Evolutionary conservation across 2,888 invertebrate species (phyloP).

Genomic region (Campoplex nolae): DNA sequence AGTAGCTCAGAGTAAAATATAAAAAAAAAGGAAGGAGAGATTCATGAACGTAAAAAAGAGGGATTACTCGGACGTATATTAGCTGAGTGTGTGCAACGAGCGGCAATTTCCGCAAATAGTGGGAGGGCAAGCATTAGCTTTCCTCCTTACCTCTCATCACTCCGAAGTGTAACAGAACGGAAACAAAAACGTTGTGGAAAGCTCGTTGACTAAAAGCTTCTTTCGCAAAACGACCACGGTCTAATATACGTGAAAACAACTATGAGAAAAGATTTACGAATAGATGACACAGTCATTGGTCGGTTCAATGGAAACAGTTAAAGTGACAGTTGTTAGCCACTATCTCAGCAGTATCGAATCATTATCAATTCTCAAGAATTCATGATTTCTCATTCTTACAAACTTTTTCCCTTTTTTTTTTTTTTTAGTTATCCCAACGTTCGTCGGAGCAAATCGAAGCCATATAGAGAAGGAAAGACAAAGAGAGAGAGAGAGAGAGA

Average conservation of each 20-base stretch:
- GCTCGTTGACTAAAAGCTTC: slow-evolving; percentile 68
- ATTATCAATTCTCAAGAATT: neutral
- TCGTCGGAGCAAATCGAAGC: neutral
- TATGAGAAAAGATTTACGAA: slow-evolving; percentile 7
- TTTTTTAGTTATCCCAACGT: neutral
- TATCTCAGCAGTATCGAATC: neutral
- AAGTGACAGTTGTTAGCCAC: neutral
- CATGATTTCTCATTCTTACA: neutral
- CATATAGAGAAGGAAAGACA: neutral
- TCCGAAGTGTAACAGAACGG: slow-evolving; percentile 54
- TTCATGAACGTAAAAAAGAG: slow-evolving; percentile 25
- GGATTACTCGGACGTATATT: slow-evolving; percentile 21
- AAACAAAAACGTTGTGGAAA: slow-evolving; percentile 59
- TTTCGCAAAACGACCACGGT: slow-evolving; percentile 44
- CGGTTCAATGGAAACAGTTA: neutral
- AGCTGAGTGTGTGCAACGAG: slow-evolving; percentile 54
- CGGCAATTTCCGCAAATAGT: slow-evolving; percentile 53
- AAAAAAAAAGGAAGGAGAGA: slow-evolving; percentile 3
- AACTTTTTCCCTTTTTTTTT: neutral
- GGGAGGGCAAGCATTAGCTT: slow-evolving; percentile 51
- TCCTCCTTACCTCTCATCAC: slow-evolving; percentile 27
- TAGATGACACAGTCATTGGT: slow-evolving; percentile 29
- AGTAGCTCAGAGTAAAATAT: neutral
- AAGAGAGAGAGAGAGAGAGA: no score
- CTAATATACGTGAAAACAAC: slow-evolving; percentile 29